Base-by-base conservation (phyloP, 2,888 invertebrate species). In the Eurytoma adleriae region DNA sequence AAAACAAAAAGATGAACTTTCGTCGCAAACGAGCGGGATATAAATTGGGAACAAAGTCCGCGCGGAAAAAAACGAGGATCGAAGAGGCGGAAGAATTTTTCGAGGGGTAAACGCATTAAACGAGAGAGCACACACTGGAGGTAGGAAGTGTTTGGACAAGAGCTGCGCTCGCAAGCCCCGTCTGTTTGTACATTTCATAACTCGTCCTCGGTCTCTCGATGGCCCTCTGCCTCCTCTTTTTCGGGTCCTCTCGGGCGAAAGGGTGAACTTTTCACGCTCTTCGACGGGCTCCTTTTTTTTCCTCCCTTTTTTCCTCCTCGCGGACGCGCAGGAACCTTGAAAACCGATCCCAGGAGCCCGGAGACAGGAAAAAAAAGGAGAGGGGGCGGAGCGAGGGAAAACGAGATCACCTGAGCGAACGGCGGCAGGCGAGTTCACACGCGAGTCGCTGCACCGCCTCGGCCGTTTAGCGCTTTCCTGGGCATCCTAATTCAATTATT, bases 131-230 rank as follows among this genome's bases (percentile, higher is more conserved):
- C 69, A 71, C 80, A 83, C 81, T 81, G 83, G 83, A 83, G 81
- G 59, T 66, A 52, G 14, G 48, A 75, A 71, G 77, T 83, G 83
- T 80, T 83, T 84, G 82, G 71, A 59, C 66, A 82, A 70, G 66
- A 76, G 82, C 78, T 70, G 68, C 78, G 70, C 78, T 82, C 79
- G 78, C 78, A 78, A 78, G 79, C 24, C 78, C 78, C 79, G 48
- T 48, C 82, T 83, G 86, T 89, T 89, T 89, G 86, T 89, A 88
- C 86, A 87, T 88, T 89, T 89, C 87, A 88, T 87, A 89, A 88
- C 85, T 87, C 85, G 86, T 83, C 85, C 85, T 83, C 83, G 83
- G 81, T 82, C 82, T 70, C 68, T 78, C 30, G 78, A 61, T 56
- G 14, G 24, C 27, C 3, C 18, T 52, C 70, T 24, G 27, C 30